These are phyloP conservation scores for Tolypeutes matacus DNA, from an alignment of 2,797 vertebrate genomes.

Conservation along the genomic window DNA sequence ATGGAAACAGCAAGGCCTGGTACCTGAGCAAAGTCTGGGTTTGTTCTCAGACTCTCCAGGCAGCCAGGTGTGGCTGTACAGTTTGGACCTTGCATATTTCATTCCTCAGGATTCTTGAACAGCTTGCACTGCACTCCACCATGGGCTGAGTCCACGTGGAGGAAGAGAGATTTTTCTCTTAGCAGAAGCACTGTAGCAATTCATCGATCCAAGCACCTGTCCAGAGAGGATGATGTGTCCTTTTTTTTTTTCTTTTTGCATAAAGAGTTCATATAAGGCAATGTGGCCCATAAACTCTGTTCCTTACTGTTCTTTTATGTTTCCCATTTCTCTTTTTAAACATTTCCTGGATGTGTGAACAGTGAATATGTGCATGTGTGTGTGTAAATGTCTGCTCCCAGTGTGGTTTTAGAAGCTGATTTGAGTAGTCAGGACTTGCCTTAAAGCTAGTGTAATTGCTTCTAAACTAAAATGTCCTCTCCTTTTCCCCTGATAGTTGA, in stretches of 20 bases:
- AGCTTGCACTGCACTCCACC: neutral
- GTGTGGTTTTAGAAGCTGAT: neutral
- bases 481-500: neutral
- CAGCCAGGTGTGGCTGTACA: neutral
- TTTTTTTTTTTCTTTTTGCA: neutral
- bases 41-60: neutral
- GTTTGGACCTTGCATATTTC: neutral
- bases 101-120: neutral
- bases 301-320: neutral
- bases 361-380: neutral
- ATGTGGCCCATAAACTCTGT: neutral
- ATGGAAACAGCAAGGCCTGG: neutral
- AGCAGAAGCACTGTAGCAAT: no score
- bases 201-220: neutral
- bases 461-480: neutral
- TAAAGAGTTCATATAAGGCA: neutral
- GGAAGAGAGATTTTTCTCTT: neutral
- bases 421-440: neutral
- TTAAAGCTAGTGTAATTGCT: neutral
- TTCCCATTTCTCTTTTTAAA: neutral
- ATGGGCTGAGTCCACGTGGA: accelerated
- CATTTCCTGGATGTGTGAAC: neutral
- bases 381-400: neutral
- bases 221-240: neutral
- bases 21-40: neutral